Base-by-base conservation (phyloP, 2,888 invertebrate species). In the Dinocampus coccinellae region DNA sequence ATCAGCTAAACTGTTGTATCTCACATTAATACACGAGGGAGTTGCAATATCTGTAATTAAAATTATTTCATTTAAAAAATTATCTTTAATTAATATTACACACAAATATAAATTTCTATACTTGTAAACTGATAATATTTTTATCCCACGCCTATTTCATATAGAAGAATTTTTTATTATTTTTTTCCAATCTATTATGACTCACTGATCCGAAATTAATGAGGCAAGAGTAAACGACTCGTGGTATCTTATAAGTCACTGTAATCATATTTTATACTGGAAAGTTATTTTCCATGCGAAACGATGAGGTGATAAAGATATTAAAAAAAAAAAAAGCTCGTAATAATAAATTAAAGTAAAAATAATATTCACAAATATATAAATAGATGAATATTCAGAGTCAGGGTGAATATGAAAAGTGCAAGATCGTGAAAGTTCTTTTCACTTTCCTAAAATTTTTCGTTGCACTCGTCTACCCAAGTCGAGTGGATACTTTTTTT, bases 1-100 rank as follows among this genome's bases (percentile, higher is more conserved):
- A 55, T 87, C 87, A 24, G 85, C 85, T 52, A 86, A 77, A 67
- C 82, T 87, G 73, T 82, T 85, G 76, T 87, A 87, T 57, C 82
- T 82, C 66, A 87, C 82, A 66, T 82, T 81, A 55, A 79, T 83
- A 76, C 87, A 87, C 10, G 80, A 71, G 11, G 85, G 82, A 13
- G 82, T 79, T 10, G 79, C 57, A 16, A 86, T 78, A 65, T 78
- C 87, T 84, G 77, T 9, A 76, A 76, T 67, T 62, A 64, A 69
- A 60, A 73, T 63, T n/a, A 29, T 52, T 36, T 47, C 47, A 65
- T 53, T 58, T 58, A 64, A 52, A 33, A 60, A 47, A 60, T 39
- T 33, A 33, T 4, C 7, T 33, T 33, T 33, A 33, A 33, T 33
- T 33, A 33, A 4, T 7, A 33, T 33, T 4, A 33, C 33, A 33